phyloP scores from a whole-genome alignment of 2,113 vertebrate genomes.

The Genyomyrus donnyi region DNA sequence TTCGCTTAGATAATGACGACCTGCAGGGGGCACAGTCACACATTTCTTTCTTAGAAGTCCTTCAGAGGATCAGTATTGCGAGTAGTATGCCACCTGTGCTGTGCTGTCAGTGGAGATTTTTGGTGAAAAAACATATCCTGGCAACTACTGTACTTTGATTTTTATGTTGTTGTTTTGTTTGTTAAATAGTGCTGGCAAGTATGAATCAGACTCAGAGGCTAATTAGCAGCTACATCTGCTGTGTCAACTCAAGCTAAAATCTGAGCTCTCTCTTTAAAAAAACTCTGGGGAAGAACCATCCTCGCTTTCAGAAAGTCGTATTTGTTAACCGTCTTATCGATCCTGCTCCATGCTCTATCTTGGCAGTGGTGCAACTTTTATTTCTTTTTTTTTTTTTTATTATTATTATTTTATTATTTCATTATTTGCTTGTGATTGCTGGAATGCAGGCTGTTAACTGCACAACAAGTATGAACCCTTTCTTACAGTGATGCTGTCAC shows the following conservation, averaged over 20 bases:
- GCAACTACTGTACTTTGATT: background rate
- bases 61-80: background rate
- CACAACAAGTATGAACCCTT: background rate
- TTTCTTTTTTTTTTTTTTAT: background rate
- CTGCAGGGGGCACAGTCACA: background rate
- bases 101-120: background rate
- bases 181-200: constrained; percentile 22
- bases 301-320: constrained; percentile 24
- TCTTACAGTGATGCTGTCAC: background rate
- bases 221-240: constrained; percentile 44
- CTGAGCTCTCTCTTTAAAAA: constrained; percentile 32
- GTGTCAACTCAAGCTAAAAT: constrained; percentile 28
- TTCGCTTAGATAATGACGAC: background rate
- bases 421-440: constrained; percentile 18
- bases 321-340: constrained; percentile 26
- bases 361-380: constrained; percentile 28
- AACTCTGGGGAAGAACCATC: constrained; percentile 23
- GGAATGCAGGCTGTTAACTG: constrained; percentile 32
- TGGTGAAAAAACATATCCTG: background rate
- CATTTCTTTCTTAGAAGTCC: background rate
- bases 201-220: constrained; percentile 34
- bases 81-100: background rate
- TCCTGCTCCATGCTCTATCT: constrained; percentile 21
- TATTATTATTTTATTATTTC: background rate
- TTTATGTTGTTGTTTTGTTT: background rate